Evolutionary conservation across 1,140 invertebrate genomes (phyloP), one percentile per base, ranked within the genome.

Genomic region (Nephotettix cincticeps): DNA sequence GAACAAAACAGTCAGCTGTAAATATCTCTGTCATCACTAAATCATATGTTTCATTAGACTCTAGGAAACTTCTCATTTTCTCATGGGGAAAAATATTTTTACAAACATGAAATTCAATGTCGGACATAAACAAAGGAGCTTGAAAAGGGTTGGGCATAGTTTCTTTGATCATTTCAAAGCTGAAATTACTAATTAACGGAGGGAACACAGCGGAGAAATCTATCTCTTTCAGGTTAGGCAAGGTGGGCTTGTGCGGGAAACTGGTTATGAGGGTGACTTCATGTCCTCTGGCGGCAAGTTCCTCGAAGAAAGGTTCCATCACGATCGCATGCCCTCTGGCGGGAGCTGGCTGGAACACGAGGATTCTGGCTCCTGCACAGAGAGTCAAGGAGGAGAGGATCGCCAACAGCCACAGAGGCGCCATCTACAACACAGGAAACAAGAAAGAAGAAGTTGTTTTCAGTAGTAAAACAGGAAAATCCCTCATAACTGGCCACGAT

Each of bases 261-360:
- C 77, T 71, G 0, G 83, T 86, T 1, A 89, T 83, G 0, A 86
- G 81, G 9, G 87, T 88, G 1, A 89, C 83, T 72, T 88, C 82
- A 74, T 89, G 88, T 1, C 87, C 88, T 64, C 84, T 81, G 0
- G 77, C 70, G 0, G 86, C 82, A 29, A 89, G 75, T 71, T 84
- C 85, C 19, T 85, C 83, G 1, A 92, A 79, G 1, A 93, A 76
- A 0, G 86, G 85, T 61, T 87, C 81, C 74, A 89, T 89, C 27
- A 90, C 87, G 23, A 85, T 82, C 75, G 90, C 89, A 76, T 93
- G 91, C 77, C 90, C 92, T 32, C 83, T 86, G 0, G 89, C 86
- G 0, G 84, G 80, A 70, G 89, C 85, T 0, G 86, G 85, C 75
- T 90, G 88, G 25, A 91, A 76, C 0, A 84, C 89, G 25, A 93